phyloP scores from a whole-genome alignment of 37 sponge, comb jelly and placozoan genomes.

The Halichondria panicea region DNA sequence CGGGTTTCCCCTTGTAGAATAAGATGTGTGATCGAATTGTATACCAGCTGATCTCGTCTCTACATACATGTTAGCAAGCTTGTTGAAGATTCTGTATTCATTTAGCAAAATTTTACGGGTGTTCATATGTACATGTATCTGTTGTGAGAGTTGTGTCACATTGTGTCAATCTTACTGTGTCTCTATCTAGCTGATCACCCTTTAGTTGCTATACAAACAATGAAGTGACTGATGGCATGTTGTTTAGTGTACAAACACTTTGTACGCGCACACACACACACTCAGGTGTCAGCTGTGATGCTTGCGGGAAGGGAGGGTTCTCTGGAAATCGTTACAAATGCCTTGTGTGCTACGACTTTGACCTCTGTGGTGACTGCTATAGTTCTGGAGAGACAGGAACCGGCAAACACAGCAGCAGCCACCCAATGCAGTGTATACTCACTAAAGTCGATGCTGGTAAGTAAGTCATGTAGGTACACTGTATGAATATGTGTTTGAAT shows the following conservation, averaged over 20 bases:
- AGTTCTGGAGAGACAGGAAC: constrained; percentile 72
- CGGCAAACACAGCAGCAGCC: constrained; percentile 61
- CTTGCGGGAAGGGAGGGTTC: constrained; percentile 87
- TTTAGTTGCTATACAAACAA: neutral
- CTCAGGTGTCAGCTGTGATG: constrained; percentile 93
- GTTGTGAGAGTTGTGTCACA: no score
- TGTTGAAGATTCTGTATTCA: no score
- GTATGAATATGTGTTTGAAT: neutral
- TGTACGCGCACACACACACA: no score
- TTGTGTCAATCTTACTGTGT: neutral
- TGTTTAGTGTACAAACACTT: no score
- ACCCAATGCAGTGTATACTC: constrained; percentile 95
- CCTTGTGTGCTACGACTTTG: constrained; percentile 92
- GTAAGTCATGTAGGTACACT: neutral
- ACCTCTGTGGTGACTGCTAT: constrained; percentile 87
- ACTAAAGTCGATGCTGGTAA: constrained; percentile 85
- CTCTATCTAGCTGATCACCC: neutral
- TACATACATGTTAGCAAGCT: no score
- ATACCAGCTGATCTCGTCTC: no score
- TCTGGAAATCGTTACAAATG: constrained; percentile 94
- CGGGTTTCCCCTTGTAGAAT: no score
- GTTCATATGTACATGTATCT: no score
- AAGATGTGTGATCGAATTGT: no score
- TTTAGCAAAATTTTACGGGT: no score
- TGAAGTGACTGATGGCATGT: no score